Evolutionary conservation across 2,888 invertebrate genomes (phyloP).

Genomic region (Microchrysa polita): DNA sequence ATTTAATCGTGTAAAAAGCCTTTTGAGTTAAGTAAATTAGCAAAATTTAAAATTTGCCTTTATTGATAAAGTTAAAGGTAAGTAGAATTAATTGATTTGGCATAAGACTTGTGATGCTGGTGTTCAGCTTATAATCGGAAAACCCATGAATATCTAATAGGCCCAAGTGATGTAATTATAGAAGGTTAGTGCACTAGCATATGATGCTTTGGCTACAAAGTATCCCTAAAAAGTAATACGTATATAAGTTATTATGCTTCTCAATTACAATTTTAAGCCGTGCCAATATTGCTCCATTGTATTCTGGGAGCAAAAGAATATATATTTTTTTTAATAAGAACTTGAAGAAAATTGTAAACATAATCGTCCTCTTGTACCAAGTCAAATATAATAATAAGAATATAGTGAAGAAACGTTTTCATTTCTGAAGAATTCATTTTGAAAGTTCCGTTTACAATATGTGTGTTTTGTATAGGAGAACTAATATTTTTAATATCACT

Average conservation of each 20-base stretch:
- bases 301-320: background rate
- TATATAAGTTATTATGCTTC: constrained; percentile 13
- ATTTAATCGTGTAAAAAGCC: too few species aligned
- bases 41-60: too few species aligned
- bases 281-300: background rate
- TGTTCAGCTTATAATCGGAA: constrained; percentile 34
- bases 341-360: background rate
- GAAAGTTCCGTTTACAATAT: background rate
- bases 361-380: background rate
- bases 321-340: background rate
- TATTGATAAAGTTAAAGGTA: too few species aligned
- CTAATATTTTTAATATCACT: background rate
- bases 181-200: constrained; percentile 26
- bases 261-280: background rate
- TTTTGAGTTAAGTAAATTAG: too few species aligned
- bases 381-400: background rate
- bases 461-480: background rate
- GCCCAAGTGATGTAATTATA: constrained; percentile 22
- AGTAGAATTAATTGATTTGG: too few species aligned
- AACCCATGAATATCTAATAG: constrained; percentile 21
- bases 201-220: constrained; percentile 28
- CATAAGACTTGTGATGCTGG: too few species aligned
- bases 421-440: background rate
- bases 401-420: background rate
- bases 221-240: background rate